These are phyloP conservation scores for Pseudochirops cupreus DNA, from an alignment of 2,797 vertebrate genomes.

Conservation along the genomic window DNA sequence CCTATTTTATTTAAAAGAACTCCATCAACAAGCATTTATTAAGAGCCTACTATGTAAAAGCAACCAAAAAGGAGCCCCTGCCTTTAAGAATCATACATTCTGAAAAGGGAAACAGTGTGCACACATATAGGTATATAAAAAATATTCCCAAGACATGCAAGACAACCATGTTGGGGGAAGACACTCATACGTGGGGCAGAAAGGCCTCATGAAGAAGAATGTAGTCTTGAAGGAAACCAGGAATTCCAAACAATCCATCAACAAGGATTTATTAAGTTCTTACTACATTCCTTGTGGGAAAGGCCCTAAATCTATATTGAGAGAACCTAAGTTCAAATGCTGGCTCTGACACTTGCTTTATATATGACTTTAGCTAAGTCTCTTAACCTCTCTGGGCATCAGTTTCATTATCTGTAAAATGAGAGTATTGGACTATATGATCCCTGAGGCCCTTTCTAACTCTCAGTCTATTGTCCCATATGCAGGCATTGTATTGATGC, in stretches of 20 bases:
- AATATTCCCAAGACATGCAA: background rate
- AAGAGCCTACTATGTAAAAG: background rate
- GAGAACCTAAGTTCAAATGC: slow-evolving; percentile 46
- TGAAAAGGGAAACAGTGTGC: background rate
- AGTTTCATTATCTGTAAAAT: background rate
- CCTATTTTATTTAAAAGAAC: background rate
- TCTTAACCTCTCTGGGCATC: background rate
- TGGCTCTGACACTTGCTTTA: background rate
- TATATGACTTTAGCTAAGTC: slow-evolving; percentile 17
- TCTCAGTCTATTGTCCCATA: background rate
- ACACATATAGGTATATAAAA: background rate
- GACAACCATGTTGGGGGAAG: background rate
- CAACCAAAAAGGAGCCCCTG: background rate
- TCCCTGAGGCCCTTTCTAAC: background rate
- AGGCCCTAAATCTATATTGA: background rate
- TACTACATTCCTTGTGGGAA: background rate
- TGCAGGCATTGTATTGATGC: background rate
- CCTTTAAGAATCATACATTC: background rate
- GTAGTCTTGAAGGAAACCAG: background rate
- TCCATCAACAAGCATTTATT: background rate
- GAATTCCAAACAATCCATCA: background rate
- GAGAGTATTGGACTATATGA: background rate
- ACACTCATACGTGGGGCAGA: background rate
- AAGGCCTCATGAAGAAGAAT: background rate
- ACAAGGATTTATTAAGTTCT: background rate